Evolutionary conservation across 2,113 vertebrate species (phyloP).

Genomic region (Patagioenas fasciata): DNA sequence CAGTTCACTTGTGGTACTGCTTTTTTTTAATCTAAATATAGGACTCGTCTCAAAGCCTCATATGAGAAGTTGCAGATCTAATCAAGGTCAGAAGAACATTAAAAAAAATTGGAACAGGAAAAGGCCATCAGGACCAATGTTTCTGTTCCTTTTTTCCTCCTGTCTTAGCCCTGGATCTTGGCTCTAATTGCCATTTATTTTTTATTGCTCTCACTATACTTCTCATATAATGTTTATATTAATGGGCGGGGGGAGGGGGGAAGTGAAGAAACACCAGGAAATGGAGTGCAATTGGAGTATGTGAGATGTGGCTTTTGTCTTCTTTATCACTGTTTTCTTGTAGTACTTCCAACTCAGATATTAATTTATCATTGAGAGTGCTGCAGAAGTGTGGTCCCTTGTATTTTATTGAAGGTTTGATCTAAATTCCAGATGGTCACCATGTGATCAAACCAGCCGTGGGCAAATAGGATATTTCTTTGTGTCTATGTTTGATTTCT

Average conservation of each 20-base stretch:
- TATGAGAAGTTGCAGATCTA: conserved; percentile 64
- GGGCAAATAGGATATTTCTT: conserved; percentile 67
- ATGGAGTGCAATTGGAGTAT: conserved; percentile 51
- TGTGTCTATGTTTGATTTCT: conserved; percentile 27
- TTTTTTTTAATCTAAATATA: conserved; percentile 47
- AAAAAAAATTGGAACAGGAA: conserved; percentile 71
- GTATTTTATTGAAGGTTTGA: conserved; percentile 23
- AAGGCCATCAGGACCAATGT: conserved; percentile 68
- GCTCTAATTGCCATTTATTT: conserved; percentile 58
- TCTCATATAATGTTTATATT: conserved; percentile 73
- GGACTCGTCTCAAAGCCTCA: conserved; percentile 37
- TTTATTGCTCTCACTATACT: conserved; percentile 65
- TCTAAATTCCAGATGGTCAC: conserved; percentile 60
- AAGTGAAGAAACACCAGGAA: conserved; percentile 54
- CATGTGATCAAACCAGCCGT: conserved; percentile 38
- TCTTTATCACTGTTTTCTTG: conserved; percentile 49
- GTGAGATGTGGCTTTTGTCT: conserved; percentile 62
- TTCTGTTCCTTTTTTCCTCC: conserved; percentile 65
- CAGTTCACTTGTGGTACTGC: neutral
- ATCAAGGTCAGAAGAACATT: conserved; percentile 69
- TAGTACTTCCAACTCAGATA: conserved; percentile 56
- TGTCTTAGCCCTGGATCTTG: conserved; percentile 61
- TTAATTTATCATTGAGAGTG: conserved; percentile 53
- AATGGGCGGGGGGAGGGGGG: conserved; percentile 7
- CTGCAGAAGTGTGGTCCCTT: conserved; percentile 38